Evolutionary conservation across 2,797 vertebrate species (phyloP), one percentile per base, ranked within the genome.

Genomic region (Myotis myotis): DNA sequence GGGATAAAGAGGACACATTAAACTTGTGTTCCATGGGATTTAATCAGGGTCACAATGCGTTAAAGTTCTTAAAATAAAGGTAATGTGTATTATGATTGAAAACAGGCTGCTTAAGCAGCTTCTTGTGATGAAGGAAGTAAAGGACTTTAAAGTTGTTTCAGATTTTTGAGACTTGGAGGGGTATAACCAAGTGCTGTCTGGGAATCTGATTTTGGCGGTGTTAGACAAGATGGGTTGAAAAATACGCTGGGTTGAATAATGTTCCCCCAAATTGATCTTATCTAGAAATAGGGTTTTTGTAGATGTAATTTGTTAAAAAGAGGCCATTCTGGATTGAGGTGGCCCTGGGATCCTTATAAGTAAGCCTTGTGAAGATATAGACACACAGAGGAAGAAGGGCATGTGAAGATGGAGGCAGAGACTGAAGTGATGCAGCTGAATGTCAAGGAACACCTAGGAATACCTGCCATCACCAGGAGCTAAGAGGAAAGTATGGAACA

Each of bases 51-150:
- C n/a, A n/a, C n/a, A n/a, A n/a, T n/a, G n/a, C n/a, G n/a, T n/a
- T n/a, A n/a, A n/a, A n/a, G n/a, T n/a, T n/a, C 22, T 89, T n/a
- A 70, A 87, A 85, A 60, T 78, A 66, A 85, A 95, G 22, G 2
- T n/a, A 75, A 68, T 30, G 1, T 47, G 19, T n/a, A 25, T 62
- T 41, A 13, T 33, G 44, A 60, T 15, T 44, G 38, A 70, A 85
- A 87, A 66, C 2, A 79, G 9, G 6, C 5, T 85, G 7, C 41
- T 51, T 41, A 36, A 25, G 22, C 9, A 76, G 41, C 36, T 53
- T 70, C 6, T 13, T 36, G 6, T n/a, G 22, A 38, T 71, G 30
- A 93, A 22, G 13, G 17, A 85, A 79, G 66, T 71, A 68, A 74
- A 70, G 41, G 36, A 7, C 62, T 53, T 57, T 47, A 68, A 47